Evolutionary conservation across 2,113 vertebrate genomes (phyloP), one percentile per base, ranked within the genome.

Genomic region (Lamprotornis superbus): DNA sequence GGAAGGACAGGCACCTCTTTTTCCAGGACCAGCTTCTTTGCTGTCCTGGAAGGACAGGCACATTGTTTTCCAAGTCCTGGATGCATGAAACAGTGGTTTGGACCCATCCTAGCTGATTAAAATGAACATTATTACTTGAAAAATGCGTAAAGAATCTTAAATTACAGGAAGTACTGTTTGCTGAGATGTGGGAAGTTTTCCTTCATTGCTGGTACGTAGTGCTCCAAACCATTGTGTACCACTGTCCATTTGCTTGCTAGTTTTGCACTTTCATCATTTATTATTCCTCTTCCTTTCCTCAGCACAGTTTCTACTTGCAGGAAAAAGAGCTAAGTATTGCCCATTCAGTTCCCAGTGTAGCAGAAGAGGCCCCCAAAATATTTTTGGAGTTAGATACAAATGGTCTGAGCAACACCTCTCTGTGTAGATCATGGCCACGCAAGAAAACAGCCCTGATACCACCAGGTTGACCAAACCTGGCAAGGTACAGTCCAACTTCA

Each of bases 161-260:
- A 87, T 55, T 47, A 50, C 6, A 19, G 0, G 12, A 16, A 46
- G 27, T 33, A 28, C 12, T 0, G 0, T 37, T 69, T 68, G 47
- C 44, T 68, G 65, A 88, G 52, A 10, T 39, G 14, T 5, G 19
- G 31, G 52, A 82, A n/a, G 23, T 47, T 59, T 92, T 64, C 35
- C 61, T 50, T 75, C 23, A 5, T 10, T 90, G 64, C 33, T 59
- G 37, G 22, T 13, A 40, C 6, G 4, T 1, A 2, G 52, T 55
- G 33, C 15, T 56, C 61, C 1, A 15, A 47, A 50, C 15, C 17
- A 5, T 9, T 2, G 0, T 22, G 21, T 12, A 27, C 35, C 78
- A 7, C 42, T 47, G 17, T 7, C 20, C 2, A 0, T 74, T 75
- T 71, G 15, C 28, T 46, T 13, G 4, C 12, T 56, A 24, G 40